Evolutionary conservation across 1,140 invertebrate species (phyloP).

Genomic region (silkworm (Bombyx mori)): ASM3026992v2 NC_085115.1:14538001-14538500

Average conservation of each 20-base stretch:
- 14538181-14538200: no score
- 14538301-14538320: not conserved
- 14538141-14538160: no score
- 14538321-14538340: conserved; percentile 71
- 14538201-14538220: no score
- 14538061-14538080: no score
- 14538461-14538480: conserved; percentile 53
- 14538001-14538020: no score
- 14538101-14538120: no score
- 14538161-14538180: no score
- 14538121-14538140: no score
- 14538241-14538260: not conserved
- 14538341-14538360: conserved; percentile 70
- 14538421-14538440: conserved; percentile 70
- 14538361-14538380: conserved; percentile 76
- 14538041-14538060: no score
- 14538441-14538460: conserved; percentile 70
- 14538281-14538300: no score
- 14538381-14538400: conserved; percentile 78
- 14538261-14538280: not conserved
- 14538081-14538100: no score
- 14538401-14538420: conserved; percentile 77
- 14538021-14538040: no score
- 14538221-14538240: not conserved
- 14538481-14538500: conserved; percentile 26